Base-by-base conservation (phyloP, 2,113 vertebrate genomes). In the Dicaeum eximium region DNA sequence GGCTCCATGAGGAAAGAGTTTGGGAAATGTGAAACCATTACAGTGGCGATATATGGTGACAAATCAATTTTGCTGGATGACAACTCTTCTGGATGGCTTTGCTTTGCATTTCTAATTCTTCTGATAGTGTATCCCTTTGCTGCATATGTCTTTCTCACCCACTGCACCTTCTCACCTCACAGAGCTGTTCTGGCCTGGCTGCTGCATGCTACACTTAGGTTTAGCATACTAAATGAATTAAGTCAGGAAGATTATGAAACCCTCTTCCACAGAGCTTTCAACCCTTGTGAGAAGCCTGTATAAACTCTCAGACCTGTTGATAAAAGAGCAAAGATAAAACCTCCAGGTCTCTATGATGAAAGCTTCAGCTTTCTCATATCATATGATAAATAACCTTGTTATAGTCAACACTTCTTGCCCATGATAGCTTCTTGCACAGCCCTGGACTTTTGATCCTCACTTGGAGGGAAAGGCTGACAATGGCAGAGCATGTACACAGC, bases 241-340 rank as follows among this genome's bases (percentile, higher is more conserved):
- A 87, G 23, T 45, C 2, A 5, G 67, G 65, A 83, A 80, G 51
- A 54, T 83, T 70, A 85, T 21, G 47, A 93, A 90, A 88, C 44
- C 6, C 27, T 16, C 56, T 75, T 83, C 62, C 83, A 51, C 25
- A 73, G 42, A 62, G 75, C 78, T 83, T 72, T 92, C 62, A 56
- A 2, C 4, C 48, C 70, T 44, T 54, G 62, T 47, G 35, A 86
- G 38, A 28, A 78, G 47, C 33, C 71, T 78, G 42, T 28, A 58
- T 86, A 90, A 92, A 90, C 45, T 93, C 79, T 82, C 79, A 88
- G 66, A 70, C 71, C 54, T 74, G 58, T 13, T 86, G 64, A 92
- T 70, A 90, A 86, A 88, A 65, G 24, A 45, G 37, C 9, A 65
- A 87, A 71, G 62, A 77, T 44, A 65, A 95, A 92, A 38, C 18